Conservation (phyloP, 1,140 invertebrate species). For the Riptortus pedestris region DNA sequence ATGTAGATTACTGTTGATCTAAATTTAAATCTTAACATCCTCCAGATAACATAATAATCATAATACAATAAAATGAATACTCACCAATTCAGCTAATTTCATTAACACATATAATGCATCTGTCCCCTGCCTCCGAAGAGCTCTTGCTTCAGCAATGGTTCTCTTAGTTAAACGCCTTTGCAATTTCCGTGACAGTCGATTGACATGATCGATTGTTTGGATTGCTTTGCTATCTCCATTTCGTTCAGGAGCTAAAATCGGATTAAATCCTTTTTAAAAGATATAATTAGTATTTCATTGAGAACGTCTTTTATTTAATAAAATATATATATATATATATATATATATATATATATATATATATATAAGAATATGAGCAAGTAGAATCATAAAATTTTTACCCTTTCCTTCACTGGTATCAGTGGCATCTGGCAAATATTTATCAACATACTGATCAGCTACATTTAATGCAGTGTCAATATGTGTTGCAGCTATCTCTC, state of each 20-base stretch:
- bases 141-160: slow-evolving; percentile 59
- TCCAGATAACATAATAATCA: too few relatives aligned
- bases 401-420: slow-evolving; percentile 37
- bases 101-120: slow-evolving; percentile 63
- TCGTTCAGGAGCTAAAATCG: neutral
- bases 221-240: slow-evolving; percentile 43
- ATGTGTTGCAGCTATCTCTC: slow-evolving; percentile 51
- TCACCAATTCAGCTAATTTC: slow-evolving; percentile 62
- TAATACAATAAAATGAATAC: too few relatives aligned
- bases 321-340: neutral
- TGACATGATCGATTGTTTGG: slow-evolving; percentile 62
- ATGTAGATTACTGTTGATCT: too few relatives aligned
- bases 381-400: slow-evolving; percentile 34
- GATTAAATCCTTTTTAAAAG: too few relatives aligned
- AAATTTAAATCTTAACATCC: too few relatives aligned
- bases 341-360: neutral
- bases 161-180: slow-evolving; percentile 58
- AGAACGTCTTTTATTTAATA: neutral
- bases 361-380: neutral
- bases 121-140: slow-evolving; percentile 62
- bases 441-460: slow-evolving; percentile 69
- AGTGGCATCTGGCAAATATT: slow-evolving; percentile 57
- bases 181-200: slow-evolving; percentile 55
- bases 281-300: neutral
- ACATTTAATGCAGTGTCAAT: slow-evolving; percentile 59